Percentiles rank a stretch among this genome's conserved stretches.
Conservation (phyloP, 2,113 vertebrate genomes). For the Galbula dea region DNA sequence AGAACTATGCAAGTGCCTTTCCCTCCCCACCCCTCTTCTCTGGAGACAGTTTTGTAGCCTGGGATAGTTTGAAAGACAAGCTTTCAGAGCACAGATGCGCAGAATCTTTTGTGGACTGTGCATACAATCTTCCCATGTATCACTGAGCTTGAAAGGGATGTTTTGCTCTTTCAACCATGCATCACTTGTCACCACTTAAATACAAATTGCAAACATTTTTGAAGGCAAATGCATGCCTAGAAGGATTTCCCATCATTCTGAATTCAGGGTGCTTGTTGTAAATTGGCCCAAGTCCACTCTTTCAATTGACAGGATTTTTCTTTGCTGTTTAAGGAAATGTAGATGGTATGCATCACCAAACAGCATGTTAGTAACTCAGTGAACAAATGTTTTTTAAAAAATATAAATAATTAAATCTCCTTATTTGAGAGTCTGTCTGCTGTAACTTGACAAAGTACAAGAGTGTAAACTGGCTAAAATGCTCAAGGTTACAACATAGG, state of each 20-base stretch:
- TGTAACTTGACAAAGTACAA: neutral
- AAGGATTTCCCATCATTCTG: neutral
- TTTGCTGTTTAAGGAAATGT: neutral
- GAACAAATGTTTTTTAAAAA: neutral
- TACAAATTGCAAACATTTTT: conserved; percentile 1
- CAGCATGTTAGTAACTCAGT: neutral
- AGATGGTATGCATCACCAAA: neutral
- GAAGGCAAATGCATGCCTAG: neutral
- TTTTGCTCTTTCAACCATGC: neutral
- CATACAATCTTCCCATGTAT: neutral
- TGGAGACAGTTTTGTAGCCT: neutral
- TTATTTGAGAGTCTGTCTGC: neutral
- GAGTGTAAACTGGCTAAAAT: neutral
- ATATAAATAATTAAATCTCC: neutral
- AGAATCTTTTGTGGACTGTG: neutral
- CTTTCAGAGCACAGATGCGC: neutral
- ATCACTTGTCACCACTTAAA: neutral
- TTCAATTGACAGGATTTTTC: neutral
- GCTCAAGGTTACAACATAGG: neutral
- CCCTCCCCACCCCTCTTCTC: accelerated
- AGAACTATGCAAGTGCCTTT: neutral
- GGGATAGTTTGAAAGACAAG: neutral
- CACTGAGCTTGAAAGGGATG: neutral
- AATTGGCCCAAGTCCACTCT: neutral
- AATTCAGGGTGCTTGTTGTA: neutral